Evolutionary conservation across 30 jellyfish, hydroid and myxozoan species (phyloP).

Genomic region (Pelagia noctiluca): DNA sequence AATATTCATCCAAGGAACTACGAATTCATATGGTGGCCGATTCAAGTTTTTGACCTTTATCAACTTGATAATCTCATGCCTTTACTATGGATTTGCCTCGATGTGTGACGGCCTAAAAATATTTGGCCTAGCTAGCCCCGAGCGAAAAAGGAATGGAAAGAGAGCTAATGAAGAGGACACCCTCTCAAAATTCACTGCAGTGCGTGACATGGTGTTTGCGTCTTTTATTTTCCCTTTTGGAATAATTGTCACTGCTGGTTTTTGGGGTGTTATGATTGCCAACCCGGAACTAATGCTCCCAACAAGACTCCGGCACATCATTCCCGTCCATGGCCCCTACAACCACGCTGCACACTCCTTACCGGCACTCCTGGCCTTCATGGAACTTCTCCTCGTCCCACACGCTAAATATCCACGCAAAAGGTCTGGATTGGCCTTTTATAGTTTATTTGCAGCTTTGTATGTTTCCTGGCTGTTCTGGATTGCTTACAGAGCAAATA

Average conservation of each 20-base stretch:
- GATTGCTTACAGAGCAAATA: conserved; percentile 73
- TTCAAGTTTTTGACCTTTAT: conserved; percentile 68
- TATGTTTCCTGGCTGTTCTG: conserved; percentile 76
- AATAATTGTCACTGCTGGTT: conserved; percentile 25
- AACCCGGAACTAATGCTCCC: conserved; percentile 80
- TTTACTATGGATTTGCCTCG: conserved; percentile 55
- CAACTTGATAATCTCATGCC: conserved; percentile 36
- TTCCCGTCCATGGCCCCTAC: conserved; percentile 77
- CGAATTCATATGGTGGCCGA: conserved; percentile 78
- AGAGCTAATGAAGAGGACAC: background rate
- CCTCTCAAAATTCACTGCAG: background rate
- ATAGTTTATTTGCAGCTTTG: conserved; percentile 40
- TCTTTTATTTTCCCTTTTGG: conserved; percentile 61
- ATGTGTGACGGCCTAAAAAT: background rate
- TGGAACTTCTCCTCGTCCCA: conserved; percentile 27
- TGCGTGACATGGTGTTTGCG: conserved; percentile 66
- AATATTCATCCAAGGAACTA: conserved; percentile 62
- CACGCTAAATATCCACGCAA: conserved; percentile 41
- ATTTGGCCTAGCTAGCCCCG: background rate
- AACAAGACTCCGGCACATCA: conserved; percentile 37
- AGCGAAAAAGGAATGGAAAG: background rate
- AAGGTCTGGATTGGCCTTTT: conserved; percentile 32
- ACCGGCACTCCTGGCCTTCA: conserved; percentile 38
- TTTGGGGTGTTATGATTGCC: conserved; percentile 76
- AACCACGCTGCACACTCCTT: conserved; percentile 75